Evolutionary conservation across 2,888 invertebrate genomes (phyloP).

Genomic region (Cephus pygmeus): DNA sequence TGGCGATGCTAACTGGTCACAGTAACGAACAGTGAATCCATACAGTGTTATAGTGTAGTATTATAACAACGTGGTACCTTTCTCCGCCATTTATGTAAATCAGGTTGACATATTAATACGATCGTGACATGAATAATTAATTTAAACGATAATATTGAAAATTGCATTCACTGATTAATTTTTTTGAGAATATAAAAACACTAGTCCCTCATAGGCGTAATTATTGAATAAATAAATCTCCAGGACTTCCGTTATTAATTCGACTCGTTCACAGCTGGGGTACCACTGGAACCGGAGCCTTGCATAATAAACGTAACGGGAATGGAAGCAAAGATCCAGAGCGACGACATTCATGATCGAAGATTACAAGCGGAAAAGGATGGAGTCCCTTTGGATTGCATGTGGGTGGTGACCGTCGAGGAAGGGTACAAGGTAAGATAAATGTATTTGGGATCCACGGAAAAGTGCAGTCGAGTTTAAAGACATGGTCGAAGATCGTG

Average conservation of each 20-base stretch:
- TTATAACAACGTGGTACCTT: no score
- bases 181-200: neutral
- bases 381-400: constrained; percentile 76
- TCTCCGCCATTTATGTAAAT: no score
- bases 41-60: no score
- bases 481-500: no score
- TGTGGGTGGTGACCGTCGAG: constrained; percentile 77
- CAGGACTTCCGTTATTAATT: neutral
- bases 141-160: no score
- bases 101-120: no score
- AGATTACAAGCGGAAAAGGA: constrained; percentile 68
- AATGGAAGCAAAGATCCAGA: constrained; percentile 70
- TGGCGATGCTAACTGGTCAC: no score
- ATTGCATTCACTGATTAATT: no score
- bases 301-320: constrained; percentile 71
- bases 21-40: no score
- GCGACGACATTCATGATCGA: constrained; percentile 70
- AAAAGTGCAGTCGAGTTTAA: no score
- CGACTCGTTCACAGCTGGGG: constrained; percentile 51
- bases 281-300: constrained; percentile 69
- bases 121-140: no score
- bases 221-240: neutral
- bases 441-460: neutral
- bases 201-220: neutral
- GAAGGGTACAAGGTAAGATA: constrained; percentile 74